A percentile compares a stretch with the other conserved stretches of the same genome.
These are phyloP conservation scores for Arizona elegans DNA, from an alignment of 2,113 vertebrate genomes.

Conservation along the genomic window DNA sequence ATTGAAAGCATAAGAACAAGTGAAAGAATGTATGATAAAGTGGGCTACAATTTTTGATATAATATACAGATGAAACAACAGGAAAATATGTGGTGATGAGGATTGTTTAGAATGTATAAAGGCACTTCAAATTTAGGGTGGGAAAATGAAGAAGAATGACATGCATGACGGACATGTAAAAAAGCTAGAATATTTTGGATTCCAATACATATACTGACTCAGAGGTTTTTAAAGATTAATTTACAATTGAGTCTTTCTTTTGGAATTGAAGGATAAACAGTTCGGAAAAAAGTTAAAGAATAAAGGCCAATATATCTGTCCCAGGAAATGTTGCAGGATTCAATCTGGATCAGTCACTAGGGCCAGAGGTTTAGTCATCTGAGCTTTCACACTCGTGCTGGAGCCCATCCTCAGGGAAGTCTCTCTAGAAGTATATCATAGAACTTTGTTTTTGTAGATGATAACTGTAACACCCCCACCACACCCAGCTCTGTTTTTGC, in stretches of 20 bases:
- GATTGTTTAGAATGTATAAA: background rate
- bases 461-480: background rate
- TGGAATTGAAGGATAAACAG: background rate
- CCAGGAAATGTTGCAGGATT: background rate
- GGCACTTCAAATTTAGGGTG: background rate
- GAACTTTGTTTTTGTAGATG: background rate
- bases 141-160: background rate
- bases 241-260: background rate
- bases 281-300: background rate
- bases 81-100: background rate
- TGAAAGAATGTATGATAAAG: too few relatives aligned
- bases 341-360: background rate
- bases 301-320: background rate
- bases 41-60: background rate
- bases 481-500: too few relatives aligned
- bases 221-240: background rate
- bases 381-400: background rate
- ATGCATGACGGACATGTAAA: background rate
- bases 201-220: background rate
- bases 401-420: background rate
- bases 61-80: background rate
- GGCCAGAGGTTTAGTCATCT: background rate
- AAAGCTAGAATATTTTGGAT: background rate
- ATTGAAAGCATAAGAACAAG: too few relatives aligned
- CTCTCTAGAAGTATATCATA: background rate